Evolutionary conservation across 2,888 invertebrate species (phyloP).

Genomic region (Leptinotarsa rubiginosa): DNA sequence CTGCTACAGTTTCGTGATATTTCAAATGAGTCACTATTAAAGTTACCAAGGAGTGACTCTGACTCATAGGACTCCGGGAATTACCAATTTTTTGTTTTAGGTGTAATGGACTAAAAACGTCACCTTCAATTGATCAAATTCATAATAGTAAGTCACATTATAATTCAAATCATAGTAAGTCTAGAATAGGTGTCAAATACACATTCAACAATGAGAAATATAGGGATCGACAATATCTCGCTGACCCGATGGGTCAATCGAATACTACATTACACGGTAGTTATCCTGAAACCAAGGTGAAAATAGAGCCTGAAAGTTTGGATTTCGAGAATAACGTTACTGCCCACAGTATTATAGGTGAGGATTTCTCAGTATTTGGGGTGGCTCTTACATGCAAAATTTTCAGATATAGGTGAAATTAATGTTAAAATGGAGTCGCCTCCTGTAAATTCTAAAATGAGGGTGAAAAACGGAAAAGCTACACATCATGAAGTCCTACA

Average conservation of each 20-base stretch:
- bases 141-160: conserved; percentile 49
- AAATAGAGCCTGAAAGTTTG: conserved; percentile 51
- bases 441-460: conserved; percentile 31
- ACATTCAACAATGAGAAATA: conserved; percentile 50
- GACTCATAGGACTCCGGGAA: conserved; percentile 7
- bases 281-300: conserved; percentile 52
- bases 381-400: not conserved
- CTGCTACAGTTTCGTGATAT: no score
- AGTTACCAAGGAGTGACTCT: not conserved
- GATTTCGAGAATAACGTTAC: conserved; percentile 59
- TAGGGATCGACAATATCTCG: conserved; percentile 41
- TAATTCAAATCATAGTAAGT: conserved; percentile 45
- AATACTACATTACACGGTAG: conserved; percentile 44
- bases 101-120: conserved; percentile 56
- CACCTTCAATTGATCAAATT: conserved; percentile 49
- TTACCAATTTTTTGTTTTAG: conserved; percentile 45
- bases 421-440: conserved; percentile 48
- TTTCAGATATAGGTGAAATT: conserved; percentile 58
- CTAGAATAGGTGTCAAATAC: conserved; percentile 47
- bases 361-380: conserved; percentile 23
- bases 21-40: no score
- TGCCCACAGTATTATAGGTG: conserved; percentile 67
- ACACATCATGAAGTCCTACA: conserved; percentile 64
- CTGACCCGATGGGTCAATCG: conserved; percentile 42
- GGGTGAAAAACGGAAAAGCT: conserved; percentile 46